Evolutionary conservation across 2,797 vertebrate species (phyloP), one percentile per base, ranked within the genome.

Genomic region (Sarcoramphus papa): DNA sequence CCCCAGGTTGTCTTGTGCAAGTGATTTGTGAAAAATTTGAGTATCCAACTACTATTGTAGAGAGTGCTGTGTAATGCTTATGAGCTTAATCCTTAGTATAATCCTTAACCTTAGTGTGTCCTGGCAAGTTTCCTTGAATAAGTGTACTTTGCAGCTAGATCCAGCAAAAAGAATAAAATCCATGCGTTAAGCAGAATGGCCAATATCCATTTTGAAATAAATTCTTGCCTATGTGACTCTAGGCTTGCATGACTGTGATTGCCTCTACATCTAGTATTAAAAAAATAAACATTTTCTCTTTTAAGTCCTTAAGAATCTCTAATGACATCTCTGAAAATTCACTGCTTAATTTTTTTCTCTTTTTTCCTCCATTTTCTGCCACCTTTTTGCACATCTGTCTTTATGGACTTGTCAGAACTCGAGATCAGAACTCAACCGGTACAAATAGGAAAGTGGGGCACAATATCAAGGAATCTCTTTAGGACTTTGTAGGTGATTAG

Each of bases 91-190:
- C 85, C 64, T 74, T 51, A 35, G 43, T 45, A 65, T 92, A 93
- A 95, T 90, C 85, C 90, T 40, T 63, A 89, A 86, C 64, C 1
- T 40, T 87, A 50, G 45, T 83, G 33, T 56, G 33, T 87, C 63
- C 90, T 93, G 90, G 90, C 80, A 95, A 53, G 78, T 85, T 90
- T 90, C 43, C 92, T 88, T 80, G 74, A 76, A 57, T 64, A 80
- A 85, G 33, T 59, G 33, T 88, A 16, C 59, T 84, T 84, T 78
- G n/a, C 80, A 79, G 72, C 47, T 87, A 76, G 88, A 95, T 69
- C 54, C 70, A 93, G 80, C 50, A 68, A 63, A 83, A 79, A 56
- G 53, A 79, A 89, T 81, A 67, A 87, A 74, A 90, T 88, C 70
- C 51, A 33, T 23, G 84, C 93, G 25, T 85, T 92, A 76, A 93